Evolutionary conservation across 2,797 vertebrate species (phyloP).

Genomic region (Oreochromis grahami): DNA sequence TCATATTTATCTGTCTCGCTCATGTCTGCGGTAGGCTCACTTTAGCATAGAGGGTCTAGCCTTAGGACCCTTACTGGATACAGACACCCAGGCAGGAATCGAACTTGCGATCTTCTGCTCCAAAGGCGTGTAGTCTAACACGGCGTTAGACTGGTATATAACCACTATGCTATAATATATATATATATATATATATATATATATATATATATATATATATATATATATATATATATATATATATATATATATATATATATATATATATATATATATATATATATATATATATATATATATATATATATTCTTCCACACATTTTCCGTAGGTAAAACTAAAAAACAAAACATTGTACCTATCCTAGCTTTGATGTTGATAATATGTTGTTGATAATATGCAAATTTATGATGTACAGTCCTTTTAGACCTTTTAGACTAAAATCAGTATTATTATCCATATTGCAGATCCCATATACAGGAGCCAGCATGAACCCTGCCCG

Average conservation of each 20-base stretch:
- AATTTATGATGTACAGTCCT: neutral
- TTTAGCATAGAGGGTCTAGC: no score
- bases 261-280: neutral
- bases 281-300: neutral
- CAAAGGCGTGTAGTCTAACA: no score
- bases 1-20: no score
- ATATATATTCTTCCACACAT: neutral
- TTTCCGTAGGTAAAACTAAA: neutral
- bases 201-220: no score
- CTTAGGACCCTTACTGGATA: no score
- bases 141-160: no score
- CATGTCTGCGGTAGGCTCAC: no score
- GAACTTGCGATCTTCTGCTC: no score
- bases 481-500: conserved; percentile 98
- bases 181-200: no score
- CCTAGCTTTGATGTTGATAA: neutral
- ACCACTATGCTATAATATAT: no score
- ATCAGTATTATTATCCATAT: neutral
- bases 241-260: neutral
- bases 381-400: neutral
- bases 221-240: no score
- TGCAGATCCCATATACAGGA: conserved; percentile 92
- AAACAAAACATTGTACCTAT: neutral
- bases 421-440: neutral
- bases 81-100: no score